phyloP scores from a whole-genome alignment of 2,113 vertebrate species.

The Xenopus borealis region DNA sequence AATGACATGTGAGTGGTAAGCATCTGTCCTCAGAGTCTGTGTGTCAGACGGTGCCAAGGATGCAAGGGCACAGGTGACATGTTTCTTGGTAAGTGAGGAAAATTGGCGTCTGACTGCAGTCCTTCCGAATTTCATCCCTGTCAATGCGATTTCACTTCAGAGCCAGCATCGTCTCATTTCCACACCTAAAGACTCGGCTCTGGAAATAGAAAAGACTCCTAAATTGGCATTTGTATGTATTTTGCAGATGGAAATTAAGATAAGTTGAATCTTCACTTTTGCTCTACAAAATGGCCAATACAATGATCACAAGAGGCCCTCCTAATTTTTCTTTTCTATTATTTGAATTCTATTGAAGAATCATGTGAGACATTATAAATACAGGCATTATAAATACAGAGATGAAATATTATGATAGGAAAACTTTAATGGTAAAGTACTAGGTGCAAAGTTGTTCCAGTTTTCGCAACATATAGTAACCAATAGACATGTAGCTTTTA shows the following conservation, averaged over 20 bases:
- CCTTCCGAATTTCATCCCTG: constrained; percentile 46
- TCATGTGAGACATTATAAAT: too few relatives aligned
- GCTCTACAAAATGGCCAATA: too few relatives aligned
- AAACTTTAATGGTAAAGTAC: too few relatives aligned
- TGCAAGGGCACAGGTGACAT: constrained; percentile 43
- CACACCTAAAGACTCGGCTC: constrained; percentile 40
- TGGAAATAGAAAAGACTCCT: not conserved
- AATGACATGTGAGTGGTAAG: constrained; percentile 41
- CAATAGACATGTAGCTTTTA: too few relatives aligned
- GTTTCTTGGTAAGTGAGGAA: constrained; percentile 44
- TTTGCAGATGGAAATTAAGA: not conserved
- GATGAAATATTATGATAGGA: too few relatives aligned
- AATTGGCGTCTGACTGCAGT: constrained; percentile 40
- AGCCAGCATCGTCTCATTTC: constrained; percentile 44
- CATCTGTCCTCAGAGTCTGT: constrained; percentile 44
- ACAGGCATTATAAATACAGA: too few relatives aligned
- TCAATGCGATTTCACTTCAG: constrained; percentile 53
- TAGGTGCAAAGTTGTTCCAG: too few relatives aligned
- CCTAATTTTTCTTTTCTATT: not conserved
- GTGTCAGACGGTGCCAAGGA: constrained; percentile 33
- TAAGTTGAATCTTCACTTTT: too few relatives aligned
- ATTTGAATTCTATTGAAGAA: too few relatives aligned
- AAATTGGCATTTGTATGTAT: not conserved
- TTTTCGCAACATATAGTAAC: too few relatives aligned
- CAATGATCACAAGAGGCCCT: too few relatives aligned